Evolutionary conservation across 1,140 invertebrate genomes (phyloP).

Genomic region (Zaprionus ghesquierei): DNA sequence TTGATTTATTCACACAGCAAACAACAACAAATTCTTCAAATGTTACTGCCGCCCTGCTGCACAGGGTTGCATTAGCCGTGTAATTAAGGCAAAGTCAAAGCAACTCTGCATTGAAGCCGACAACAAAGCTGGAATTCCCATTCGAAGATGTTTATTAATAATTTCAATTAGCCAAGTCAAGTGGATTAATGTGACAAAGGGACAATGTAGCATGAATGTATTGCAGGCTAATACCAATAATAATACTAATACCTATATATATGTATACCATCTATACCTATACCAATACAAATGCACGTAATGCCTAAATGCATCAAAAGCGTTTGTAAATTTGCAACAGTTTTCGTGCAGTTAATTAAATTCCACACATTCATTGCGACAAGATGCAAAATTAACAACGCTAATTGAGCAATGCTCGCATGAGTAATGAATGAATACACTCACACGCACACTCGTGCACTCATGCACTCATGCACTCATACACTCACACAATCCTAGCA

Average conservation of each 20-base stretch:
- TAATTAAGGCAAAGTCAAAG: background rate
- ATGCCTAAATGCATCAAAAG: background rate
- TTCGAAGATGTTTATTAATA: background rate
- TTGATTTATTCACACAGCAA: no score
- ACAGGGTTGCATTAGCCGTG: background rate
- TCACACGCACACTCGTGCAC: no score
- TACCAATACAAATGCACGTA: background rate
- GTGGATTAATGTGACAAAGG: no score
- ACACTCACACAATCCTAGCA: no score
- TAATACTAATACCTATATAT: no score
- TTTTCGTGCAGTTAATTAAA: constrained; percentile 1
- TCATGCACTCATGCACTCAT: no score
- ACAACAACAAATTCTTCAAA: no score
- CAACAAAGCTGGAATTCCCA: background rate
- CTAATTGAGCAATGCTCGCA: background rate
- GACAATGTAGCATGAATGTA: no score
- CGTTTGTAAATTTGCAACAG: background rate
- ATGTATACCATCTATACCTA: no score
- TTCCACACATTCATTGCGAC: background rate
- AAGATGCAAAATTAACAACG: background rate
- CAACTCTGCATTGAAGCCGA: background rate
- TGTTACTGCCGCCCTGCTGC: background rate
- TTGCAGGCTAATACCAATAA: no score
- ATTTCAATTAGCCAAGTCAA: background rate
- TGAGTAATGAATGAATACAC: constrained; percentile 1